Base-by-base conservation (phyloP, 2,888 invertebrate genomes). In the Cheiracanthium punctorium region DNA sequence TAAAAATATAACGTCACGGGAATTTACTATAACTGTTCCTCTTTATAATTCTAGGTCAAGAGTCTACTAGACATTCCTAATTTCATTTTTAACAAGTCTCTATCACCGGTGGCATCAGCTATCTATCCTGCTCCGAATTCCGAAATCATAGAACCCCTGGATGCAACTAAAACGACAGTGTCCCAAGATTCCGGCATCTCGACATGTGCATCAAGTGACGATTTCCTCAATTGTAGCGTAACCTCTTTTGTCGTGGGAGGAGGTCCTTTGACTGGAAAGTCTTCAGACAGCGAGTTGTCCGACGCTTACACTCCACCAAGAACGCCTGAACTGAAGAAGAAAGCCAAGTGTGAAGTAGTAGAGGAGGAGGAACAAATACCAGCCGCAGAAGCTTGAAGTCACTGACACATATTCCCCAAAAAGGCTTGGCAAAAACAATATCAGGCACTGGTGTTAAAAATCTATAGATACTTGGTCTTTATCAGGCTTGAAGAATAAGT, bases 41-140 rank as follows among this genome's bases (percentile, higher is more conserved):
- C 29, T 69, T 69, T 69, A 1, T 30, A 41, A 5, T 52, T 65
- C 20, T 17, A 82, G 80, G 77, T 84, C 5, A 77, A 80, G 32
- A 88, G 88, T 20, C 65, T 88, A 4, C 24, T 88, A 58, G 88
- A 88, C 52, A 84, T 84, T n/a, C 88, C 88, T 0, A 88, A 88
- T 24, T 88, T 88, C 48, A 84, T 84, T 17, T 88, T 88, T 52
- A 43, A 84, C 37, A 82, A 82, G 24, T 74, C 82, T 14, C 14
- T 88, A 5, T 52, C 48, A 14, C 72, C 82, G 0, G 72, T 67
- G 10, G 67, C 77, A 1, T 69, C 79, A 29, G 58, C 58, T 12
- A 69, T 24, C 7, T 32, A 69, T 24, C 17, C 79, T 5, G 20
- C 58, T 20, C 20, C 73, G 4, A 67, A 37, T 0, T 24, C 24